Evolutionary conservation across 2,888 invertebrate species (phyloP), one percentile per base, ranked within the genome.

Genomic region (Bellardia bayeri): DNA sequence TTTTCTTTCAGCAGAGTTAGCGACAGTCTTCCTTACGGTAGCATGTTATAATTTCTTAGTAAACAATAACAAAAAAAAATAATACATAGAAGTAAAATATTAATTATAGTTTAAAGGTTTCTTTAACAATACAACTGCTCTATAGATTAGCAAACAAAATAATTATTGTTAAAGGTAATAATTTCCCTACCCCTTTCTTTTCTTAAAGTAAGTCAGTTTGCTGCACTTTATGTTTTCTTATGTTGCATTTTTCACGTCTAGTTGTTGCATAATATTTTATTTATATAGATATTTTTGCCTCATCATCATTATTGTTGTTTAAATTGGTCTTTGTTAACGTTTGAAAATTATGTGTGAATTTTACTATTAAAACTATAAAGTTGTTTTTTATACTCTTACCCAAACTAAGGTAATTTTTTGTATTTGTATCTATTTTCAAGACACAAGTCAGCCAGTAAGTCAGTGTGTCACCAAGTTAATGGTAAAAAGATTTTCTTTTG

Each of bases 391-490:
- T 37, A 3, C 37, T 37, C 37, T 37, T 51, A 58, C 23, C 64
- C 14, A 61, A 45, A 42, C 40, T 63, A 42, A 33, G n/a, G 3
- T 64, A 45, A 14, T 79, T 79, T 75, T 71, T 37, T 6, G 23
- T 23, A 51, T 56, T 37, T 13, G 14, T n/a, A 23, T n/a, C 61
- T 80, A 23, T 30, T 42, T 3, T 14, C 54, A 30, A 16, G 3
- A 13, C 45, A 56, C 33, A 54, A 71, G 42, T 37, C 61, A 42
- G 85, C 9, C 82, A 82, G 45, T 87, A 82, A 82, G 87, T 58
- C 78, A 87, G 85, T 87, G 69, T 87, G 87, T 87, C 87, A 87
- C 74, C 61, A 45, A 81, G 87, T 66, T 69, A 85, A 66, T 80
- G 80, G 80, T 68, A 74, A 74, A 23, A 66, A 85, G 66, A 85